Base-by-base conservation (phyloP, 2,888 invertebrate species). In the Itoplectis maculator region DNA sequence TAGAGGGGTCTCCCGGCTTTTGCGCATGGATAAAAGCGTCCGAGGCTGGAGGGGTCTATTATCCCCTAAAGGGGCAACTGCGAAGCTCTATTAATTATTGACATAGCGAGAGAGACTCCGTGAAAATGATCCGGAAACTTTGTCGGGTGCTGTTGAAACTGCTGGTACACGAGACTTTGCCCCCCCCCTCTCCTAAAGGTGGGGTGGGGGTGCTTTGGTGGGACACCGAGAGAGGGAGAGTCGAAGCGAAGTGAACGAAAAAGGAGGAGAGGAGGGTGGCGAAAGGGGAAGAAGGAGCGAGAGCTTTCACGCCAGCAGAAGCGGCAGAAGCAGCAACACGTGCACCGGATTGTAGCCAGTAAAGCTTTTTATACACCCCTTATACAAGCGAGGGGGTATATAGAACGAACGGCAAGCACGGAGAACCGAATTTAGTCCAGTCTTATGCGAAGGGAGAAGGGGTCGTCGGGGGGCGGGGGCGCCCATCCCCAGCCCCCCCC, bases 341-440 rank as follows among this genome's bases (percentile, higher is more conserved):
- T 84, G 83, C 81, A 78, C 79, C 83, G 79, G 84, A 83, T 85
- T 79, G 85, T 86, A 85, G 81, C 81, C 82, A 81, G 82, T 85
- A 85, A 81, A 86, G 86, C 81, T 85, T 86, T 86, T 86, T 84
- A 83, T 84, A 84, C 83, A 79, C 81, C 82, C 80, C 76, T 78
- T 72, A 77, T 76, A 79, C 72, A 69, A 80, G 66, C 68, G 69
- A 18, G 73, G 68, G 23, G 73, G 68, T 79, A 72, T 75, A 69
- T 79, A 76, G 81, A 81, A 59, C 61, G 78, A 75, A 61, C 2
- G 37, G 78, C 72, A 77, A 72, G 78, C 66, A n/a, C 63, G 45
- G 74, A 82, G 75, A 76, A 79, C 76, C 69, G 66, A 84, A 84
- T 83, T 83, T 81, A 73, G 81, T 79, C 20, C 77, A 73, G 79